Percentiles rank a stretch among this genome's conserved stretches.
These are phyloP conservation scores for Drosophila stalkeri DNA, from an alignment of 2,888 invertebrate genomes.

Conservation along the genomic window DNA sequence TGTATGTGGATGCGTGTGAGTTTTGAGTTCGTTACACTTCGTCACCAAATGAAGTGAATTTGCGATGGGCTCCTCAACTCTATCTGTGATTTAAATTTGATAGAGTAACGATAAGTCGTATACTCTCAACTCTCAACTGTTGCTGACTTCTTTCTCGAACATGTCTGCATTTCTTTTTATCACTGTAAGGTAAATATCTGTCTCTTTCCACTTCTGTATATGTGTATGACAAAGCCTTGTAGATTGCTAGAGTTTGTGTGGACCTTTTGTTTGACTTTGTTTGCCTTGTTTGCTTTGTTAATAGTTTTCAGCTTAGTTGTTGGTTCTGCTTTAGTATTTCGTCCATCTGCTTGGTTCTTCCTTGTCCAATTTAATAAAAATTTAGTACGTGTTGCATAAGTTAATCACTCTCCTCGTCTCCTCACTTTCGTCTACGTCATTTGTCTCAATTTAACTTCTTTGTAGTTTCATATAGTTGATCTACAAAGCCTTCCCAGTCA, in stretches of 20 bases:
- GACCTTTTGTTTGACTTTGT: slow-evolving; percentile 40
- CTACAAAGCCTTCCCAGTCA: neutral
- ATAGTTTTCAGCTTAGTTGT: slow-evolving; percentile 53
- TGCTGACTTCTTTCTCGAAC: neutral
- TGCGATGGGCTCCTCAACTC: neutral
- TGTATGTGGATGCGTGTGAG: neutral
- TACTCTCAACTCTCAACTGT: slow-evolving; percentile 6
- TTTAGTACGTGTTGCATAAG: slow-evolving; percentile 61
- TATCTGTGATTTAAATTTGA: neutral
- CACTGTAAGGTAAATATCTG: slow-evolving; percentile 11
- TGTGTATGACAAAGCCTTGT: slow-evolving; percentile 3
- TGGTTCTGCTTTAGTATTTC: slow-evolving; percentile 12
- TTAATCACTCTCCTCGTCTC: slow-evolving; percentile 43
- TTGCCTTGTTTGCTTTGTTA: slow-evolving; percentile 59
- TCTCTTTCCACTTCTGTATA: neutral
- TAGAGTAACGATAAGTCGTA: slow-evolving; percentile 2
- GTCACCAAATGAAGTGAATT: neutral
- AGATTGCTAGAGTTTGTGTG: slow-evolving; percentile 37
- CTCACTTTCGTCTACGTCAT: neutral
- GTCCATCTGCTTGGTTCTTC: slow-evolving; percentile 23
- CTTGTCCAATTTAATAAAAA: slow-evolving; percentile 61
- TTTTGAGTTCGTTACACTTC: neutral
- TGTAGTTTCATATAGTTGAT: slow-evolving; percentile 6
- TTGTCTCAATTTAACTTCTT: neutral
- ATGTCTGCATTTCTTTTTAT: slow-evolving; percentile 12